phyloP scores from a whole-genome alignment of 2,797 vertebrate species.

The Lacerta bilineata region DNA sequence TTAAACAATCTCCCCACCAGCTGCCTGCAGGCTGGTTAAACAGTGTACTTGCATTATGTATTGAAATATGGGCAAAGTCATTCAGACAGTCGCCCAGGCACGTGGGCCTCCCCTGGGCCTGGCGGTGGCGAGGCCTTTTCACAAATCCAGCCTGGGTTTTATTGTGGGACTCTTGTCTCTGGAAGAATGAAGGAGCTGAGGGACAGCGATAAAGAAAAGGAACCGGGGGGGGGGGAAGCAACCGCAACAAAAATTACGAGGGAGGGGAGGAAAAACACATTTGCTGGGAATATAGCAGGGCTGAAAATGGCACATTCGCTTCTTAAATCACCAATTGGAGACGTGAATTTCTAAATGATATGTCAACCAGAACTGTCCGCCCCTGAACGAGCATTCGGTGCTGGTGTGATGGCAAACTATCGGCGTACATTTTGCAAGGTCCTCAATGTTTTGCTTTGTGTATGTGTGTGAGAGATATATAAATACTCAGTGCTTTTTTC shows the following conservation, averaged over 20 bases:
- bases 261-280: not conserved
- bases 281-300: not conserved
- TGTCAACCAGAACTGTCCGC: not conserved
- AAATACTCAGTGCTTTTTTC: too few relatives aligned
- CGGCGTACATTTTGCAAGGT: not conserved
- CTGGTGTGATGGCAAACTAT: not conserved
- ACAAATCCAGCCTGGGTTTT: not conserved
- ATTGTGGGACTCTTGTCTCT: slow-evolving; percentile 2
- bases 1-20: slow-evolving; percentile 76
- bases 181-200: slow-evolving; percentile 3
- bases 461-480: too few relatives aligned
- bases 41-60: slow-evolving; percentile 49
- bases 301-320: not conserved
- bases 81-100: slow-evolving; percentile 1
- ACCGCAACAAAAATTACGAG: not conserved
- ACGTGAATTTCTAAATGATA: not conserved
- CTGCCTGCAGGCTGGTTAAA: slow-evolving; percentile 75
- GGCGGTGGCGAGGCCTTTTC: not conserved
- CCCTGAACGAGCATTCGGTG: not conserved
- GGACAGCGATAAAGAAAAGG: not conserved
- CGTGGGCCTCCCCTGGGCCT: slow-evolving; percentile 4
- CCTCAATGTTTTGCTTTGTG: too few relatives aligned
- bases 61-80: slow-evolving; percentile 50
- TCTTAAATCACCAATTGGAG: not conserved
- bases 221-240: not conserved